phyloP scores from a whole-genome alignment of 2,797 vertebrate genomes.

The Buphagus erythrorhynchus region DNA sequence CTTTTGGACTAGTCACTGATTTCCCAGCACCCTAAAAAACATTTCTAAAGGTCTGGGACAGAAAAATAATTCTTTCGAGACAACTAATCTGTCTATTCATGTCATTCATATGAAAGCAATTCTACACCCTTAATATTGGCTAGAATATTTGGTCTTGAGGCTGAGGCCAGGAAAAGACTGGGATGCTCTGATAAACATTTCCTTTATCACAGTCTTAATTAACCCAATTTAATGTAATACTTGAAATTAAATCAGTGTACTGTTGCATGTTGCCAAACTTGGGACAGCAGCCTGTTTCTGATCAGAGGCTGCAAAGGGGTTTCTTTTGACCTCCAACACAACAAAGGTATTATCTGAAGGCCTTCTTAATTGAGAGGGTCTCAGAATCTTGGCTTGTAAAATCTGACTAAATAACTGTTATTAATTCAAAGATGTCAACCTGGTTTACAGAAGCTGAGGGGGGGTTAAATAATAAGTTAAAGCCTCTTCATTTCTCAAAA shows the following conservation, averaged over 20 bases:
- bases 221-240: neutral
- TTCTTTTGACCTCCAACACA: neutral
- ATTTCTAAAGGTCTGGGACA: conserved; percentile 26
- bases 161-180: neutral
- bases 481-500: neutral
- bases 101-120: conserved; percentile 13
- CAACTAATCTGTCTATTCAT: conserved; percentile 53
- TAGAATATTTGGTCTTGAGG: conserved; percentile 10
- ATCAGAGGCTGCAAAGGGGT: neutral
- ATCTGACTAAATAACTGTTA: neutral
- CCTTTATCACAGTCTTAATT: neutral
- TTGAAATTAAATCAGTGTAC: conserved; percentile 6
- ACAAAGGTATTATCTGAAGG: neutral
- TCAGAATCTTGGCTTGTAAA: neutral
- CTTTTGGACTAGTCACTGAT: conserved; percentile 24
- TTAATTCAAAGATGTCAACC: neutral
- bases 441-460: neutral
- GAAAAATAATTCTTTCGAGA: conserved; percentile 23
- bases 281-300: neutral
- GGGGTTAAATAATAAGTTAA: neutral
- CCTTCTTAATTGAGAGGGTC: neutral
- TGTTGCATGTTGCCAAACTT: neutral
- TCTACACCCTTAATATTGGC: neutral
- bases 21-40: conserved; percentile 31
- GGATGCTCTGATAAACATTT: conserved; percentile 22